Base-by-base conservation (phyloP, 2,888 invertebrate genomes). In the Phlogophora meticulosa region DNA sequence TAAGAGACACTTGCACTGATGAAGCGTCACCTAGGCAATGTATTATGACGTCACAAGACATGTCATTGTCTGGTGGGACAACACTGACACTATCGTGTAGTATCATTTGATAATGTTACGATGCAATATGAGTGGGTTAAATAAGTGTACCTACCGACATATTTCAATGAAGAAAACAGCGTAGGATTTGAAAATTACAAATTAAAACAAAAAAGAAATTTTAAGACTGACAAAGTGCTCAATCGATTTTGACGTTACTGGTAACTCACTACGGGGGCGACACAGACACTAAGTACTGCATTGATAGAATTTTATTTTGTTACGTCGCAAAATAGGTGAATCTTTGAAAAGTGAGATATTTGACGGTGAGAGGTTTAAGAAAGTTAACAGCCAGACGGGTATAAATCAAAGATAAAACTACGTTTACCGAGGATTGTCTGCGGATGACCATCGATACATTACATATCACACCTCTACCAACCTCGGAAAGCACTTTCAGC, bases 1-100 rank as follows among this genome's bases (percentile, higher is more conserved):
- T 71, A 55, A 64, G 46, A 63, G 58, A 51, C 32, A 58, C 58
- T 62, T 43, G 46, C 48, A 34, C 20, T 48, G 56, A 73, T 43
- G 38, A 49, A 58, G 32, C 53, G 15, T 58, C 53, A 59, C 5
- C 32, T 55, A 63, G 45, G 34, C 40, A n/a, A 70, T 63, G 10
- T 34, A 22, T 38, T 28, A 40, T 56, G 45, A 48, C 46, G 36
- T 71, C 28, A 56, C 20, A 28, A 20, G 34, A 45, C 45, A 43
- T 71, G 45, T 57, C 72, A 63, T 57, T 52, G 42, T 46, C 63
- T 56, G 43, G 32, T 56, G 43, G 32, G 55, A 56, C 43, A 43
- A 59, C 20, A 20, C 43, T 67, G 22, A 22, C 42, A 69, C 28
- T 17, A 10, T 24, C 13, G 53, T 20, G 28, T 24, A 22, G 20